A percentile compares a stretch with the other conserved stretches of the same genome.
Conservation (phyloP, 2,888 invertebrate species). For the Himalopsyche japonica region DNA sequence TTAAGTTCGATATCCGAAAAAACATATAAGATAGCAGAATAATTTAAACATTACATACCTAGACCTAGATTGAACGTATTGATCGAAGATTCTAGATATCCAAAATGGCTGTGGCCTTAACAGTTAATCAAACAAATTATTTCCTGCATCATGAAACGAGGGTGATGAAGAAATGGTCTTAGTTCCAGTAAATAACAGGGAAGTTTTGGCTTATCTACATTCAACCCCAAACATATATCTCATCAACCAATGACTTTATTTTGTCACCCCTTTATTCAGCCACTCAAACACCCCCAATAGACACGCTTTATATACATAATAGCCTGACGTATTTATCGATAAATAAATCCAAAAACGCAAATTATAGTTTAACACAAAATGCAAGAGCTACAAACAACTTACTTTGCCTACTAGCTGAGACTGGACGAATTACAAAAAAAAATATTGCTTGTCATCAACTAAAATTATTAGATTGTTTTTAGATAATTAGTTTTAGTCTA, state of each 20-base stretch:
- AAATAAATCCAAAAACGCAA: neutral
- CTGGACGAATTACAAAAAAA: too few species aligned
- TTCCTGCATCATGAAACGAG: neutral
- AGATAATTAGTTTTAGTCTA: too few species aligned
- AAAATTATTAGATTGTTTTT: too few species aligned
- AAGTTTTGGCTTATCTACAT: constrained; percentile 16
- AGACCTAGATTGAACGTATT: too few species aligned
- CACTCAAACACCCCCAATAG: constrained; percentile 12
- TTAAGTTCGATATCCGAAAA: too few species aligned
- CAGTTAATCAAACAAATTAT: neutral
- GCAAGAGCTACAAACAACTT: too few species aligned
- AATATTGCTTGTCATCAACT: too few species aligned
- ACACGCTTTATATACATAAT: neutral
- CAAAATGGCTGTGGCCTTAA: neutral
- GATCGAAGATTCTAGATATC: neutral
- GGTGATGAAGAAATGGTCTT: neutral
- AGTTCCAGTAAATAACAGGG: neutral
- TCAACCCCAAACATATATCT: constrained; percentile 3
- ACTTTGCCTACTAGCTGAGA: too few species aligned
- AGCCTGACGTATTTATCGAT: neutral
- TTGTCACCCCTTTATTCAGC: constrained; percentile 8
- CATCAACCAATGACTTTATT: constrained; percentile 25
- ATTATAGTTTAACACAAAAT: too few species aligned
- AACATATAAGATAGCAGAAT: too few species aligned
- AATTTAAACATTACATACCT: too few species aligned